Evolutionary conservation across 2,113 vertebrate genomes (phyloP), one percentile per base, ranked within the genome.

Genomic region (Chiloscyllium plagiosum): DNA sequence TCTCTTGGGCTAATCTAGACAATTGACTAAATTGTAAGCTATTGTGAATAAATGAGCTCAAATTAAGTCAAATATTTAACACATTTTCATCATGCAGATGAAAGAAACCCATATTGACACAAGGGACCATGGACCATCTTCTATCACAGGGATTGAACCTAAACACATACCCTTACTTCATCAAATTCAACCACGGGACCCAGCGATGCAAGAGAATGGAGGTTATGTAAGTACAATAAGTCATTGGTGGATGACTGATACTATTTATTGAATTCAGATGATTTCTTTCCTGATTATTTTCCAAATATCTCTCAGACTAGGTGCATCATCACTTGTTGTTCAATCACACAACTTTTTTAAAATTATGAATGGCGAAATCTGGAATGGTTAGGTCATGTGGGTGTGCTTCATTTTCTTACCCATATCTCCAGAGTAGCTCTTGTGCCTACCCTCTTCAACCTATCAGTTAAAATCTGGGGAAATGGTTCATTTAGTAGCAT

Each of bases 61-160:
- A 47, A 22, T 93, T n/a, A 66, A 37, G 12, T 69, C 37, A 17
- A 66, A 94, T 70, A 70, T 68, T 15, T 47, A 94, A 50, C 20
- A 29, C 15, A 76, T 69, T 24, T 95, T 47, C 37, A 95, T 72
- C 69, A 47, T 13, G 69, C 94, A 95, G 94, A 72, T 76, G 68
- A 95, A 95, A 52, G 42, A 95, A 19, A 68, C 19, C 69, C 94
- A 95, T 33, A 47, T 72, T 95, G 94, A 95, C 69, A 95, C 94
- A 72, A 72, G 26, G 33, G 26, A 95, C 26, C 94, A 95, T 52
- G 94, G 68, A 29, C 94, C 94, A 95, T 47, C 47, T 7, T 52
- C 69, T 26, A 70, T 95, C 68, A 52, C 47, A 52, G 69, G 94
- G 50, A 95, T 72, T 72, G 68, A 95, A 72, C 94, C 94, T 69